Conservation (phyloP, 2,113 vertebrate species). For the Chloroceryle aenea region DNA sequence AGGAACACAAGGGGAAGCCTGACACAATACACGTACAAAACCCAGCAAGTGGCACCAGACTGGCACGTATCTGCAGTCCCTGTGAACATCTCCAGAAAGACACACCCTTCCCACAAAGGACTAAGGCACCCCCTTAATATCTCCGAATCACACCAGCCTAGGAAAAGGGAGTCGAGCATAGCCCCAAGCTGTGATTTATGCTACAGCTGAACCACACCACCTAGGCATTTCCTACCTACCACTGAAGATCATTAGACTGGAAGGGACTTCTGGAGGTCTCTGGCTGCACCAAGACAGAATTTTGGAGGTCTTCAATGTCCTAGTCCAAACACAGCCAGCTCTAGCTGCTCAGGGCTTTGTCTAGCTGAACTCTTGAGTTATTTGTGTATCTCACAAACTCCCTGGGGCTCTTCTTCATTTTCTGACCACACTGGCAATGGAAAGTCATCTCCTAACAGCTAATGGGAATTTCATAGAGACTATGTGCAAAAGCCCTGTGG, state of each 20-base stretch:
- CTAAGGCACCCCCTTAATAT: background rate
- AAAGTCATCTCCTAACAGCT: background rate
- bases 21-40: background rate
- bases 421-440: background rate
- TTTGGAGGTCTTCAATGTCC: background rate
- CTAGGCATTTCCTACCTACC: background rate
- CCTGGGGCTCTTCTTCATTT: background rate
- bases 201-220: background rate
- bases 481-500: accelerated
- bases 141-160: background rate
- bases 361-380: background rate
- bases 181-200: background rate
- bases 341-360: background rate
- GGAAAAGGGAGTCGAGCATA: background rate
- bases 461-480: background rate
- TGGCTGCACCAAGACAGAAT: background rate
- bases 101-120: background rate
- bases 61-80: background rate
- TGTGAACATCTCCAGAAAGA: background rate
- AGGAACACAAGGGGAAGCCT: background rate
- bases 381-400: background rate
- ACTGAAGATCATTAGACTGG: background rate
- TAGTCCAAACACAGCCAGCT: background rate
- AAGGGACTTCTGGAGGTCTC: background rate
- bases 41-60: background rate